These are phyloP conservation scores for Neotoxoptera formosana DNA, from an alignment of 1,140 invertebrate genomes.

Conservation along the genomic window DNA sequence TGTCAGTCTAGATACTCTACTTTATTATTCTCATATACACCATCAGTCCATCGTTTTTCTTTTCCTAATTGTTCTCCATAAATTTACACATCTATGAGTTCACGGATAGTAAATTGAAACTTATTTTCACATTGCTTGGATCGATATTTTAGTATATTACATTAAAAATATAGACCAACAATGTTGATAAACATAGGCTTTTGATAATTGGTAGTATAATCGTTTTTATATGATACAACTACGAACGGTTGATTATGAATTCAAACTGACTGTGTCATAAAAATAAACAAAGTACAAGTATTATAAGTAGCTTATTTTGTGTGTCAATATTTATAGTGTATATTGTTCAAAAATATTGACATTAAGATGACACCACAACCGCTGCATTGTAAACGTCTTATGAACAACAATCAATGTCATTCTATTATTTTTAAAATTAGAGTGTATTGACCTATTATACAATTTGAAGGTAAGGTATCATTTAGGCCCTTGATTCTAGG, in stretches of 20 bases:
- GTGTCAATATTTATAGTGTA: no score
- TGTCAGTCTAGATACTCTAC: constrained; percentile 30
- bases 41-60: neutral
- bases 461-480: no score
- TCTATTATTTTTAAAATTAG: no score
- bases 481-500: no score
- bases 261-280: neutral
- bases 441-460: no score
- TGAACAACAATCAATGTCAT: no score
- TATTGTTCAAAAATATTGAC: neutral
- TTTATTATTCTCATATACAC: constrained; percentile 34
- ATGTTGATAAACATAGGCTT: neutral
- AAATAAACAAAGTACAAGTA: neutral
- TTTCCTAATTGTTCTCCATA: constrained; percentile 33
- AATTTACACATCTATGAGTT: constrained; percentile 15
- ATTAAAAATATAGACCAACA: neutral
- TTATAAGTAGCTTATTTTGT: neutral
- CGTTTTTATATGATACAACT: neutral
- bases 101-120: neutral
- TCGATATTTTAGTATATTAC: neutral
- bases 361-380: neutral
- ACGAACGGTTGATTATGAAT: neutral
- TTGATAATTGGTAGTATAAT: neutral
- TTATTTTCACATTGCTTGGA: neutral
- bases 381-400: no score